Conservation (phyloP, 1,140 invertebrate species). For the Drosophila pandora region DNA sequence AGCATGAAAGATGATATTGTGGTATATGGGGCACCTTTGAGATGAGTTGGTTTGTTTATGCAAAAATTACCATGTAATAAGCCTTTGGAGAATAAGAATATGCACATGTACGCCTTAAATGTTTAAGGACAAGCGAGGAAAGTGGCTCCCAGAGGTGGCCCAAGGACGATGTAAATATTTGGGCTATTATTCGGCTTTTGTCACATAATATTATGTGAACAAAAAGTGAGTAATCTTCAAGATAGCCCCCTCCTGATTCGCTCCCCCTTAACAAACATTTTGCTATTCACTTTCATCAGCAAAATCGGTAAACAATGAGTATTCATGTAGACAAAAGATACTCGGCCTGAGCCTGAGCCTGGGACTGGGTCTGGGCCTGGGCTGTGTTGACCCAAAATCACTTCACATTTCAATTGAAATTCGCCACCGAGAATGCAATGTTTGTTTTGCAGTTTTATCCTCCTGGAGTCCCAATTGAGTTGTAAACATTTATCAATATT, state of each 20-base stretch:
- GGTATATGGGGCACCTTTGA: slow-evolving; percentile 2
- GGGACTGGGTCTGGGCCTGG: not conserved
- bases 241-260: no score
- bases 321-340: slow-evolving; percentile 18
- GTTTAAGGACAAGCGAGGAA: not conserved
- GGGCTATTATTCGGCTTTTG: not conserved
- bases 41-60: slow-evolving; percentile 2
- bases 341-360: not conserved
- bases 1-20: slow-evolving; percentile 36
- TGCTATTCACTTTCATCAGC: slow-evolving; percentile 2
- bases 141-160: slow-evolving; percentile 1
- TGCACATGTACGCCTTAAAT: slow-evolving; percentile 25
- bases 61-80: slow-evolving; percentile 32
- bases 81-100: slow-evolving; percentile 34
- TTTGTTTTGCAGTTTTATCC: slow-evolving; percentile 33
- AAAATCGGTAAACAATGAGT: slow-evolving; percentile 12
- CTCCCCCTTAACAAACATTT: not conserved
- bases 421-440: slow-evolving; percentile 1
- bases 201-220: not conserved
- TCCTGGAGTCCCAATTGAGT: slow-evolving; percentile 15
- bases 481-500: slow-evolving; percentile 51
- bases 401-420: slow-evolving; percentile 11
- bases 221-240: not conserved
- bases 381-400: slow-evolving; percentile 33
- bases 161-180: slow-evolving; percentile 6